Conservation (phyloP, 1,140 invertebrate species). For the Pogonognathellus flavescens region DNA sequence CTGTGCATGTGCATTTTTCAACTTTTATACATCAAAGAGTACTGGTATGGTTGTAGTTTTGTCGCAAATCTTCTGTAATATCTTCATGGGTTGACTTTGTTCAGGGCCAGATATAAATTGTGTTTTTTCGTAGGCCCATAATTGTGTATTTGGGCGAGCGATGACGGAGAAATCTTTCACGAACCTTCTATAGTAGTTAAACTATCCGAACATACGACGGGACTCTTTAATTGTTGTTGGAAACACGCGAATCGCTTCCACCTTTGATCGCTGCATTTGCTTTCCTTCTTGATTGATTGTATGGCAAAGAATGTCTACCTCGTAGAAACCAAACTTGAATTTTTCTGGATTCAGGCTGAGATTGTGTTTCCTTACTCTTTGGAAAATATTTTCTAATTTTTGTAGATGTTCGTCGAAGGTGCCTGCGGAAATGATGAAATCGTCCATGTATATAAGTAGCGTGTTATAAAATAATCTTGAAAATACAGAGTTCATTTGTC, state of each 20-base stretch:
- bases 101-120: neutral
- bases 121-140: neutral
- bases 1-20: neutral
- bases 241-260: conserved; percentile 68
- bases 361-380: conserved; percentile 41
- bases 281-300: conserved; percentile 69
- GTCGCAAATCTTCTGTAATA: neutral
- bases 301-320: conserved; percentile 70
- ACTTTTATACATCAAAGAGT: neutral
- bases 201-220: neutral
- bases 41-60: conserved; percentile 14
- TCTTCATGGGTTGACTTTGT: neutral
- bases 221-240: conserved; percentile 64
- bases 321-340: conserved; percentile 66
- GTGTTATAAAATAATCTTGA: neutral
- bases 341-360: conserved; percentile 66
- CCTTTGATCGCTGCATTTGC: conserved; percentile 68
- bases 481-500: neutral
- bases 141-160: too few species aligned
- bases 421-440: too few species aligned
- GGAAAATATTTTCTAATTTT: neutral
- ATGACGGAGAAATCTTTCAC: too few species aligned
- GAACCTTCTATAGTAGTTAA: neutral
- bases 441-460: neutral
- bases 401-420: neutral